Conservation (phyloP, 2,888 invertebrate genomes). For the Agriopis marginaria region DNA sequence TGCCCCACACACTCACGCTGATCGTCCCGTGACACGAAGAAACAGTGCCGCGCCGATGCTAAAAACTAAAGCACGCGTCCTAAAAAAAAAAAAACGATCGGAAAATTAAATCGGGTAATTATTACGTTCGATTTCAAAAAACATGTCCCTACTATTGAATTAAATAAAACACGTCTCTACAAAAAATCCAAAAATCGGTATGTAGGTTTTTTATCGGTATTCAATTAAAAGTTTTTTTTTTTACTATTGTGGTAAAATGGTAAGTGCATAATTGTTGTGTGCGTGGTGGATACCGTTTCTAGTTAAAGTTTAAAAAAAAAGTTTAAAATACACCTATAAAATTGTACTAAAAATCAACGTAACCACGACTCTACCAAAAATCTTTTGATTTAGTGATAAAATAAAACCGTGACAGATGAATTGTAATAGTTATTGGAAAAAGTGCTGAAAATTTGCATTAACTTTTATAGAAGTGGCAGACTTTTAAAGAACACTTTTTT, state of each 20-base stretch:
- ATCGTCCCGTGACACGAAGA: conserved; percentile 55
- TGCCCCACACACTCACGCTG: conserved; percentile 59
- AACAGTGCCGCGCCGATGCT: conserved; percentile 69
- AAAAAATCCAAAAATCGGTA: too few relatives aligned
- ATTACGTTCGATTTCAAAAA: conserved; percentile 9
- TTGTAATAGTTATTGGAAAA: too few relatives aligned
- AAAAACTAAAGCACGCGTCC: conserved; percentile 69
- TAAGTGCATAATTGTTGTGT: conserved; percentile 13
- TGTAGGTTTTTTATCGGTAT: background rate
- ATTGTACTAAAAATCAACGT: background rate
- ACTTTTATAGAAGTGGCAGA: too few relatives aligned
- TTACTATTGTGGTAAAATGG: background rate
- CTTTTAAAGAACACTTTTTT: too few relatives aligned
- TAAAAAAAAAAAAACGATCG: conserved; percentile 20
- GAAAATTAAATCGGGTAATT: conserved; percentile 19
- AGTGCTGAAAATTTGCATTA: too few relatives aligned
- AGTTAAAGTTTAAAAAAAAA: too few relatives aligned
- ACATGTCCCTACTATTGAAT: background rate
- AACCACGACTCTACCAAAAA: background rate
- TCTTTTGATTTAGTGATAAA: background rate
- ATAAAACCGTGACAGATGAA: background rate
- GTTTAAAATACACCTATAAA: too few relatives aligned
- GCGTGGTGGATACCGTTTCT: background rate
- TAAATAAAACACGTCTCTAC: background rate
- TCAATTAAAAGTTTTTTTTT: too few relatives aligned